A percentile compares a stretch with the other conserved stretches of the same genome.
Evolutionary conservation across 2,113 vertebrate species (phyloP).

Genomic region (Salminus brasiliensis): DNA sequence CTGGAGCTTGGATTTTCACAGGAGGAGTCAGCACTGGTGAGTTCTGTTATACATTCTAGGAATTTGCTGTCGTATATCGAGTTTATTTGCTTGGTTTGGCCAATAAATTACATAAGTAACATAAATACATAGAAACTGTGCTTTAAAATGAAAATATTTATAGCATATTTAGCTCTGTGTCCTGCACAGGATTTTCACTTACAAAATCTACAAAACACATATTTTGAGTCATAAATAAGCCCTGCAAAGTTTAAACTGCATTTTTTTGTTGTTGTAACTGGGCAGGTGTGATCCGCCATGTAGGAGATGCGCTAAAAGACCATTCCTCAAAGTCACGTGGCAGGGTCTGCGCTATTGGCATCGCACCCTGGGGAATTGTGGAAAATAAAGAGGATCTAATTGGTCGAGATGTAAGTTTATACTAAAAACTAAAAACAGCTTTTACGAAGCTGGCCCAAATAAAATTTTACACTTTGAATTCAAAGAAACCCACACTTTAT

Average conservation of each 20-base stretch:
- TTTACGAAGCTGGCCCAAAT: not conserved
- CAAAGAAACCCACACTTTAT: not conserved
- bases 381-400: conserved; percentile 96
- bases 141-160: no score
- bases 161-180: no score
- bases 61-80: no score
- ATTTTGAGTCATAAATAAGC: no score
- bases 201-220: no score
- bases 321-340: conserved; percentile 96
- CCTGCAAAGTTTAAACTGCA: not conserved
- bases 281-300: conserved; percentile 92
- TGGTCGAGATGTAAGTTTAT: conserved; percentile 88
- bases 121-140: no score
- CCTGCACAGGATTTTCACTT: not conserved
- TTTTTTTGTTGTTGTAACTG: not conserved
- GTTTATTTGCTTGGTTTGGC: no score
- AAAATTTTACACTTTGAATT: not conserved
- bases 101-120: no score
- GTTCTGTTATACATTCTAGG: not conserved
- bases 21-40: conserved; percentile 94
- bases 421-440: not conserved
- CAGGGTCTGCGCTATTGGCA: conserved; percentile 92
- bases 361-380: conserved; percentile 96
- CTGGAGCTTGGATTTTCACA: conserved; percentile 97
- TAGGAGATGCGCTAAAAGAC: conserved; percentile 95